Base-by-base conservation (phyloP, 1,140 invertebrate genomes). In the Pseudomyrmex gracilis region DNA sequence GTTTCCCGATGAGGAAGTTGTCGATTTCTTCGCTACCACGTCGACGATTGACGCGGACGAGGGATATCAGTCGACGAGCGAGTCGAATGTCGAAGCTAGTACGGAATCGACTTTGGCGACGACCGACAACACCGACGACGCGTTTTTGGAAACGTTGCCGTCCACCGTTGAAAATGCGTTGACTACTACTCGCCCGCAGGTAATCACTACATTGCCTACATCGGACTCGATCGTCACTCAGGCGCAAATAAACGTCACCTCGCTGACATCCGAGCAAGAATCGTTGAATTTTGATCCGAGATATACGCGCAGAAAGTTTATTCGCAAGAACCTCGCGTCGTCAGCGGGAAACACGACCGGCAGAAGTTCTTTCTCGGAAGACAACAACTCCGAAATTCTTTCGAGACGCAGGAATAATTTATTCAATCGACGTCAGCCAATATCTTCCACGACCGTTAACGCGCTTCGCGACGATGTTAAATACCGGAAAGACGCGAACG, bases 381-480 rank as follows among this genome's bases (percentile, higher is more conserved):
- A 24, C 58, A 85, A 0, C 15, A 82, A 82, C 7, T 7, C 47
- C 0, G 70, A 67, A 17, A 43, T 53, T 49, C 5, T 64, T 7
- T 80, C 85, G 13, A 88, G 82, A 63, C 91, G 91, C 22, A 90
- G 91, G 24, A 94, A 91, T 63, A 84, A 88, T 43, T 57, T 93
- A 0, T 93, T 93, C 53, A 82, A 89, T 45, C 87, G 90, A 51
- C 90, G 90, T 73, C 86, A 90, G 53, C 87, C 90, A 1, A 63
- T 86, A 51, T 58, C 87, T 2, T 73, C 86, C 2, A 76, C 87
- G 0, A 87, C 82, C 15, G 17, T 51, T 4, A 64, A 57, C 24
- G 63, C 15, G 34, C 73, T 12, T 85, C 82, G 0, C 58, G 22
- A 61, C 43, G 22, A 82, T 43, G 10, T 82, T 2, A 51, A 53